Evolutionary conservation across 2,113 vertebrate genomes (phyloP), one percentile per base, ranked within the genome.

Genomic region (Eulemur macaco): DNA sequence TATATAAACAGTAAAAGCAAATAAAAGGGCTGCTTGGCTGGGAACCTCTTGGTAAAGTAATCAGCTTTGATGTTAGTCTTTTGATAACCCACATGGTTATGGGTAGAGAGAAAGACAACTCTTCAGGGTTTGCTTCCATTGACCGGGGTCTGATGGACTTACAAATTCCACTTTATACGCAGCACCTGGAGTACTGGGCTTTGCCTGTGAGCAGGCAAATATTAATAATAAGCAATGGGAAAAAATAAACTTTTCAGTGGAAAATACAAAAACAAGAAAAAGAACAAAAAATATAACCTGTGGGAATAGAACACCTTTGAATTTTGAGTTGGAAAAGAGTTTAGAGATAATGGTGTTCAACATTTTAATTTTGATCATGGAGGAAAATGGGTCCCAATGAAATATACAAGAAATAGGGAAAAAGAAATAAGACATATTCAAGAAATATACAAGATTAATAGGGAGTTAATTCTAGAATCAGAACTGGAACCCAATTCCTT

Each of bases 1-100:
- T 86, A 68, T 94, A 52, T 88, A 87, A 98, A 95, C 92, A 97
- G 91, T 98, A 97, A 98, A 98, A 98, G 69, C 80, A 98, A 98
- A 98, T 98, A 96, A 98, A 98, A 98, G 97, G 94, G 42, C 80
- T 98, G 45, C 81, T 81, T 97, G 97, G 60, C 96, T 91, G 95
- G 96, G 95, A 97, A 98, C 95, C 96, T 96, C 91, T 98, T 95
- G 81, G 96, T 96, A 98, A 98, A 98, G 97, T 98, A 97, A 98
- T 98, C 97, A 98, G 97, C 98, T 98, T 98, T 98, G 98, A 98
- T 98, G 96, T 98, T 98, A 97, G 96, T 98, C 97, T 98, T 98
- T 98, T 98, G 98, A 98, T 97, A 98, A 98, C 90, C 18, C 74
- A 96, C 64, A 93, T 83, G 84, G 95, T 96, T 97, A 91, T 96